These are phyloP conservation scores for Leontocebus nigricollis DNA, from an alignment of 2,797 vertebrate genomes.

Conservation along the genomic window DNA sequence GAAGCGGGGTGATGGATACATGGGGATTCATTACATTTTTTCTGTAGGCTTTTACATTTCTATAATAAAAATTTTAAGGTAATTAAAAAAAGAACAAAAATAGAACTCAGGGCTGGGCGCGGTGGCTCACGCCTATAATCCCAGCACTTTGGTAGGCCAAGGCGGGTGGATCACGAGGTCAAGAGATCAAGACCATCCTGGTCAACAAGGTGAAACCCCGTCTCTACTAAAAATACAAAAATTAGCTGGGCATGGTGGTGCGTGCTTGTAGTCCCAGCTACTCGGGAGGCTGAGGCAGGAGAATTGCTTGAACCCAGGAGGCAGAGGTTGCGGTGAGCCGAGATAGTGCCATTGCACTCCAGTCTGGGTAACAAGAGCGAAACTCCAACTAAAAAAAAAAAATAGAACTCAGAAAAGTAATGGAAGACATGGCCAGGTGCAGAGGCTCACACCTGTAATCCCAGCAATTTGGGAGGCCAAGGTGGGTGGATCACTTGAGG, in stretches of 20 bases:
- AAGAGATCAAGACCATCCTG: neutral
- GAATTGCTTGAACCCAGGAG: too few species aligned
- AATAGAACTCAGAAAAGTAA: neutral
- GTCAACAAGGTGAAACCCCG: neutral
- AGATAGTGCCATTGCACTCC: too few species aligned
- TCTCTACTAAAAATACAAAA: neutral
- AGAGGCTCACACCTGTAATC: neutral
- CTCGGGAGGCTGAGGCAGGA: too few species aligned
- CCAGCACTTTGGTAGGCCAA: neutral
- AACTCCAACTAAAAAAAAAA: neutral
- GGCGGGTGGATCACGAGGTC: neutral
- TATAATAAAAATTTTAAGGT: neutral
- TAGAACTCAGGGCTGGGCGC: neutral
- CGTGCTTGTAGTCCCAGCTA: too few species aligned
- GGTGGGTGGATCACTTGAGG: too few species aligned
- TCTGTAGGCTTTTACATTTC: neutral
- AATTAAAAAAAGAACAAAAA: neutral
- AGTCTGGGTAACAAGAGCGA: neutral
- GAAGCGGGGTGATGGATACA: neutral
- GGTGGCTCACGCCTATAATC: neutral
- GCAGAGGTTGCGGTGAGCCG: too few species aligned
- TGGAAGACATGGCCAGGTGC: neutral
- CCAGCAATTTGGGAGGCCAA: neutral
- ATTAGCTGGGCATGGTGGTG: neutral
- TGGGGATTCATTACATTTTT: neutral